Evolutionary conservation across 2,797 vertebrate genomes (phyloP), one percentile per base, ranked within the genome.

Genomic region (Pantherophis vulpinus): DNA sequence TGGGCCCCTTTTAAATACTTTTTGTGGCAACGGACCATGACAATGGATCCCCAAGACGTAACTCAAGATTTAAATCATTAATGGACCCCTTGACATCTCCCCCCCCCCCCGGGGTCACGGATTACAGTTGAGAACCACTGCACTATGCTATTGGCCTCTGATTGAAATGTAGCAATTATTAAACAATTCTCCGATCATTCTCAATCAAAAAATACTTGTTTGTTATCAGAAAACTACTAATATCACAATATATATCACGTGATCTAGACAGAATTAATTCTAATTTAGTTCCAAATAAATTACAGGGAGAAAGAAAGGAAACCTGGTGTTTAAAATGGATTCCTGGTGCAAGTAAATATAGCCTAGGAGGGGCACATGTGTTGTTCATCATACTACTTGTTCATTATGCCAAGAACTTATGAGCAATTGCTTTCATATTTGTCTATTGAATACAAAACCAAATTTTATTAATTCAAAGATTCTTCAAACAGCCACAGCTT

Each of bases 341-440:
- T 90, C 74, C 42, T 86, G 32, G 11, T 70, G 27, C 51, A 59
- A 29, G 13, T 51, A 90, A 87, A 93, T 87, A 13, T n/a, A n/a
- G 87, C 20, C 12, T 59, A 86, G 37, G 37, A 83, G 37, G 12
- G 20, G 61, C 16, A 91, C 92, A 88, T 87, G 47, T 90, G 83
- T 91, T 88, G 83, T n/a, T 93, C 29, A 88, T 93, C 37, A 87
- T 58, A 88, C 12, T 79, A 32, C 89, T 18, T 91, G 59, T 70
- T 87, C 56, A 88, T 91, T 91, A 74, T 70, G 61, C 90, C 61
- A 87, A 32, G 61, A 93, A 88, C 4, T 42, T 63, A 70, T 74
- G 63, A 87, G 55, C 59, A 93, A 93, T 93, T 87, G 55, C 9
- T 91, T 88, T 86, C 92, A 93, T 90, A 86, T 25, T 90, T 55